Base-by-base conservation (phyloP, 2,888 invertebrate species). In the Megastigmus dorsalis region DNA sequence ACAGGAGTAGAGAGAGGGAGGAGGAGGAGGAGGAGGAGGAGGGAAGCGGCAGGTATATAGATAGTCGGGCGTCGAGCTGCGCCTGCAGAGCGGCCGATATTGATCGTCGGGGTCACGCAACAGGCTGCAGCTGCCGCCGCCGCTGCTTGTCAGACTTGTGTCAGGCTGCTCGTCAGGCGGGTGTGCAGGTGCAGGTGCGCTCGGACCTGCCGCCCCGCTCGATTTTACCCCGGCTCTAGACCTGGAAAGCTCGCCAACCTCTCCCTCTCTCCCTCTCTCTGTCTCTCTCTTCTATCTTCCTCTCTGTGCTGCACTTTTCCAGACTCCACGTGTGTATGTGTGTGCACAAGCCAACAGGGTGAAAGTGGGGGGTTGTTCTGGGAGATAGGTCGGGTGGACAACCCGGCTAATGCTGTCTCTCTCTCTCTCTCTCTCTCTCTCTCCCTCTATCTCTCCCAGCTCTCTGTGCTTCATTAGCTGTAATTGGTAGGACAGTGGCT, bases 31-130 rank as follows among this genome's bases (percentile, higher is more conserved):
- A n/a, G n/a, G n/a, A n/a, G n/a, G n/a, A n/a, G n/a, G n/a, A n/a
- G n/a, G n/a, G n/a, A 55, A 41, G 41, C n/a, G 20, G 15, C 26
- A 26, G n/a, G 13, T 36, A 55, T 7, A 7, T n/a, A 7, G 33
- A 33, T 3, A 33, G 33, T 43, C 2, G 3, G 1, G n/a, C 3
- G 23, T n/a, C 9, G 26, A 65, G 28, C 23, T n/a, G 38, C 52
- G 52, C 48, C 18, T 18, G 45, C 38, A n/a, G 15, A 26, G 33
- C 15, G 45, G n/a, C 79, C 82, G 83, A 85, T 85, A 85, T 85
- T 84, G 85, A 85, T 85, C 85, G 85, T 76, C 68, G 74, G 70
- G 82, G 84, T 85, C 84, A 85, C 84, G 85, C 85, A 85, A 85
- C 85, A 85, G 85, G 85, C 85, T 83, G 84, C 84, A 75, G 74